phyloP scores from a whole-genome alignment of 2,797 vertebrate species.

The Falco concolor region DNA sequence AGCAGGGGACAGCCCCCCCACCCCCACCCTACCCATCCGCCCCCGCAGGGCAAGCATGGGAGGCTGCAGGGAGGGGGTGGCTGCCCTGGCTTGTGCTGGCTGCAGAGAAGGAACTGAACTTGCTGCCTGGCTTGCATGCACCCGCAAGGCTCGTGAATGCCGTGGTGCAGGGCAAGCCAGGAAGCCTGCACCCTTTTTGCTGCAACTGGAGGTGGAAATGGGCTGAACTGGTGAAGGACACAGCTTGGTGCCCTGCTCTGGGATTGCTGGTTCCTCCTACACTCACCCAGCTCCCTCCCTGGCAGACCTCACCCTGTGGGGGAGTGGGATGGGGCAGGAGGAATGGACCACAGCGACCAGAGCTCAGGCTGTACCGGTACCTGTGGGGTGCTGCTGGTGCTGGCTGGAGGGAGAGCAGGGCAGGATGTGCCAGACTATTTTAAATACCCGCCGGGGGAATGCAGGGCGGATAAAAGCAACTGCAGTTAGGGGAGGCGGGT shows the following conservation, averaged over 20 bases:
- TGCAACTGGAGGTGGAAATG: not conserved
- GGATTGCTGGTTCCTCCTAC: not conserved
- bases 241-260: not conserved
- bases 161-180: rapidly evolving
- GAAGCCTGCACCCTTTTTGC: not conserved
- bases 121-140: not conserved
- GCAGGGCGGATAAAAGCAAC: not conserved
- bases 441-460: not conserved
- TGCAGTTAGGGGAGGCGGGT: not conserved
- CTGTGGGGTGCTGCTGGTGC: not conserved
- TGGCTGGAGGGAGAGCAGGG: not conserved
- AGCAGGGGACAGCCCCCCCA: not conserved
- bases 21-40: too few species aligned
- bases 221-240: not conserved
- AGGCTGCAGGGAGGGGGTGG: not conserved
- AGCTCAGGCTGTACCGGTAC: not conserved
- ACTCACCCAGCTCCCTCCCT: not conserved
- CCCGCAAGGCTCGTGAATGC: rapidly evolving
- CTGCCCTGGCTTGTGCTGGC: not conserved
- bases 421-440: not conserved
- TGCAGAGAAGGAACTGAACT: not conserved
- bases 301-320: not conserved
- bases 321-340: not conserved
- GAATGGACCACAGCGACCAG: rapidly evolving
- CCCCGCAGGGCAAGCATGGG: not conserved